Percentiles rank a stretch among this genome's conserved stretches.
Conservation (phyloP, 2,797 vertebrate species). For the Trachops cirrhosus region DNA sequence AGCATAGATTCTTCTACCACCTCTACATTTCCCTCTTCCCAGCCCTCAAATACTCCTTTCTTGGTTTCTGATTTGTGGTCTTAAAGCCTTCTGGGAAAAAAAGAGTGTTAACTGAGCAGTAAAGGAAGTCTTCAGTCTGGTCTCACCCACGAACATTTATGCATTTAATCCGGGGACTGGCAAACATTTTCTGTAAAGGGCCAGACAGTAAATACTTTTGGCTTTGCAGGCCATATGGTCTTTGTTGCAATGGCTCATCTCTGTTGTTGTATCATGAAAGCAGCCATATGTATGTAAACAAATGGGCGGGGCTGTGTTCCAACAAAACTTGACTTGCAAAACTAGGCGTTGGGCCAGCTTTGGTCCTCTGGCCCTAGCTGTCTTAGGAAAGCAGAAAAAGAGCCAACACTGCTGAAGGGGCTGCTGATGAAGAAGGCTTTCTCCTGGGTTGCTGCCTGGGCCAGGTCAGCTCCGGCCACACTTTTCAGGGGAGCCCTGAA, state of each 20-base stretch:
- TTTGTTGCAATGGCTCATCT: background rate
- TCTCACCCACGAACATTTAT: background rate
- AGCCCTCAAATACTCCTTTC: background rate
- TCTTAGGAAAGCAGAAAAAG: background rate
- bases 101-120: background rate
- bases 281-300: background rate
- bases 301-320: background rate
- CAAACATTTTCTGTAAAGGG: background rate
- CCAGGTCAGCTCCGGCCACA: background rate
- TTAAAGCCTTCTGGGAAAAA: background rate
- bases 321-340: constrained; percentile 12
- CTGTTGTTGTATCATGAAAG: background rate
- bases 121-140: background rate
- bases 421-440: background rate
- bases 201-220: background rate
- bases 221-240: background rate
- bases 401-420: background rate
- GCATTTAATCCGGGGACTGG: background rate
- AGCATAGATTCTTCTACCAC: background rate
- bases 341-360: background rate
- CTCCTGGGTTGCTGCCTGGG: background rate
- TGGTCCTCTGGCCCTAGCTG: background rate
- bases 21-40: background rate
- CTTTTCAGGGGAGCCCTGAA: background rate
- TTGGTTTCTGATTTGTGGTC: background rate